Evolutionary conservation across 2,797 vertebrate genomes (phyloP).

Genomic region (Phrynocephalus vlangalii): DNA sequence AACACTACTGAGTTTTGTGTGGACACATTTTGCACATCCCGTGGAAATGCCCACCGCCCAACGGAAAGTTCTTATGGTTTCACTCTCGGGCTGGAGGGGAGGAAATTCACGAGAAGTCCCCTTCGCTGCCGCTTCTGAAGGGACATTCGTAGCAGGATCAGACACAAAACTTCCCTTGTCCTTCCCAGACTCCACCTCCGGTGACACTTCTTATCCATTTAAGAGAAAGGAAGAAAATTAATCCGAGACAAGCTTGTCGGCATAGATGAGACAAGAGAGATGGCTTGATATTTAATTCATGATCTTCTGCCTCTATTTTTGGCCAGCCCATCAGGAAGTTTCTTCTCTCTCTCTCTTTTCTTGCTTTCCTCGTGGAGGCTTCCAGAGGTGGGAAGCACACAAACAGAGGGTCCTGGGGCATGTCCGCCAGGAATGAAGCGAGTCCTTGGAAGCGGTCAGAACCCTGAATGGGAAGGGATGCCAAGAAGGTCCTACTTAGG

Average conservation of each 20-base stretch:
- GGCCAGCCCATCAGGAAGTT: not conserved
- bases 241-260: slow-evolving; percentile 51
- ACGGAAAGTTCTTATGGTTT: no score
- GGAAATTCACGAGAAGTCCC: no score
- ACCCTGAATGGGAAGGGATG: no score
- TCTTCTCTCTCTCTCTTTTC: not conserved
- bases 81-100: no score
- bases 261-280: slow-evolving; percentile 47
- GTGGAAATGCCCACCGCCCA: no score
- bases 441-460: not conserved
- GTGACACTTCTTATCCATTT: not conserved
- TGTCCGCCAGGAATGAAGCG: not conserved
- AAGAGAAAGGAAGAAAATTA: slow-evolving; percentile 6
- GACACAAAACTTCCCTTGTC: not conserved
- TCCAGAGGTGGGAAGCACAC: not conserved
- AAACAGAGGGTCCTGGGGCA: no score
- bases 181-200: not conserved
- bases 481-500: no score
- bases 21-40: no score
- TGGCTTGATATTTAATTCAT: slow-evolving; percentile 67
- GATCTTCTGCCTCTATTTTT: slow-evolving; percentile 54
- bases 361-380: rapidly evolving
- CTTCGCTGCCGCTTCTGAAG: not conserved
- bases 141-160: not conserved
- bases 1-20: no score